Base-by-base conservation (phyloP, 2,113 vertebrate species). In the Gymnorhina tibicen region DNA sequence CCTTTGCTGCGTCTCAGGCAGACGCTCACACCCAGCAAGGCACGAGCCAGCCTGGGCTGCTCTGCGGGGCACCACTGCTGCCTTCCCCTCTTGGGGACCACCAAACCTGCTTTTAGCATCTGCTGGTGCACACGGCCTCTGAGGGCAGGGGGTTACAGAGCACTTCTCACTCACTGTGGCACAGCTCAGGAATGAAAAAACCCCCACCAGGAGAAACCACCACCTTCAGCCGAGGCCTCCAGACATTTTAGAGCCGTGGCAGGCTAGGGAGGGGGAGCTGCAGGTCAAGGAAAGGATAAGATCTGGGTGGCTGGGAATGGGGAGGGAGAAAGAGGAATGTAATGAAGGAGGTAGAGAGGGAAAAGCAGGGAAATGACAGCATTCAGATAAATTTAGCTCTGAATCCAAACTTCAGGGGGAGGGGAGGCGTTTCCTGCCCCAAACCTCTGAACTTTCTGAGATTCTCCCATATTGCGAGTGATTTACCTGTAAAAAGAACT, bases 211-310 rank as follows among this genome's bases (percentile, higher is more conserved):
- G 35, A 92, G 60, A 70, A 91, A 89, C 68, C 16, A 89, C 49
- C 83, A 94, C 85, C 85, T 86, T 82, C 62, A 84, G 52, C 64
- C 0, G 0, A 41, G 77, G 83, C 88, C 85, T 90, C 88, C 0
- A 15, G 92, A 91, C 88, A 58, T 95, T 85, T 89, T 23, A 67
- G 56, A 93, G 88, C 10, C 0, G 7, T 68, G 46, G 83, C 75
- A 95, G 93, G 32, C 83, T 37, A 89, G 92, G 88, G 91, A 93
- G 93, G 88, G 95, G 95, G 90, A 97, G 95, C 93, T 96, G 73
- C 90, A 96, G 95, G 92, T 96, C 93, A 97, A 96, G 80, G 64
- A 97, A 97, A 96, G 95, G 95, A 94, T 96, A 97, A 95, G 91
- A 87, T 95, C 96, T 92, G 96, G 62, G 92, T 96, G 83, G 83